Evolutionary conservation across 1,140 invertebrate genomes (phyloP), one percentile per base, ranked within the genome.

Genomic region (Mamestra configurata): DNA sequence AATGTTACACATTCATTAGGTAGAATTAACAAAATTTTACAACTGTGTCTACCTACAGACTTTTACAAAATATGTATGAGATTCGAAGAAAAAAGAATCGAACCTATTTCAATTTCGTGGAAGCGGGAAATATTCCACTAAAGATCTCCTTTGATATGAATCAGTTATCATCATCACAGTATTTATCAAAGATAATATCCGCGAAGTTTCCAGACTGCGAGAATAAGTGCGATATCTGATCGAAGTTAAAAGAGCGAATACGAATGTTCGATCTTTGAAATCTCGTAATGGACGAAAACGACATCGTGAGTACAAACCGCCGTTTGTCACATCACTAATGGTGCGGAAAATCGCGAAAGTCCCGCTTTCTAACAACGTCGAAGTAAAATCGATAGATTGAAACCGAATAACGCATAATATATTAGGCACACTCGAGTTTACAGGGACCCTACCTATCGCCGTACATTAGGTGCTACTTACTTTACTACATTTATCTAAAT

Each of bases 321-420:
- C 85, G 87, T 91, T 92, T 92, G 89, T 92, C 91, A 93, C 88
- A 87, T 85, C 80, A 90, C 86, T 91, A 92, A 93, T 93, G 89
- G 89, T 75, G 87, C 77, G 85, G 88, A 92, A 93, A 93, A 93
- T 93, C 90, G 86, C 81, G 79, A 84, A 89, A 90, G 84, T 86
- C 82, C 85, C 87, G 85, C 86, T 92, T 85, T 85, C 82, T 83
- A 87, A 89, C 86, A 86, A 81, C 79, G 70, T 72, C 71, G 43
- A 72, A 84, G 76, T 80, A 77, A 81, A 84, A 84, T 86, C 83
- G 83, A 88, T 88, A 89, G 85, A 88, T 89, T 86, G 84, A 87
- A 90, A 86, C 59, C 79, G 85, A 87, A 84, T 84, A 80, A 85
- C 84, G 76, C 79, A 86, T 80, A 80, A 82, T 85, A 77, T 84